Evolutionary conservation across 2,113 vertebrate genomes (phyloP), one percentile per base, ranked within the genome.

Genomic region (Ranitomeya imitator): DNA sequence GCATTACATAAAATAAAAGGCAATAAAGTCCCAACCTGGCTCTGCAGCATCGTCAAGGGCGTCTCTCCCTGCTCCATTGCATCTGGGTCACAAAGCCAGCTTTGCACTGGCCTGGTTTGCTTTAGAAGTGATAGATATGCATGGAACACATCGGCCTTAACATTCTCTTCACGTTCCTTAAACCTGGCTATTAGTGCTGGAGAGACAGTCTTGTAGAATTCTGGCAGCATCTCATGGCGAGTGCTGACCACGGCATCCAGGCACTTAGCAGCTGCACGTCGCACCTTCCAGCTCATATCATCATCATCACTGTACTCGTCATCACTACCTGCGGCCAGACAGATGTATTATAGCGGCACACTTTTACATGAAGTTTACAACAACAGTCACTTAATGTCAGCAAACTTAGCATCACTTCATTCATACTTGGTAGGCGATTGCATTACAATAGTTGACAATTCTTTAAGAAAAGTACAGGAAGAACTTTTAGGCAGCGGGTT

Each of bases 231-330:
- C 94, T 99, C 98, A 16, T 99, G 98, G n/a, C 98, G 95, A 12
- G 97, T 99, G 88, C 97, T 98, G 71, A 99, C 98, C 54, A 99
- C 97, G 3, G 97, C 98, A 89, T 99, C 98, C 91, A 99, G 92
- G 91, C 98, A 99, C 90, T 99, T 99, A 1, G 98, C 98, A 55
- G 97, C 97, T 61, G 98, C 98, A 57, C 97, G 96, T 6, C 98
- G 96, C 87, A 99, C 98, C 95, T 99, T 99, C 98, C 98, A 99
- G 91, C 98, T 99, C 98, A 99, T 99, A 93, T 99, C 98, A 88
- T 99, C 98, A 60, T 99, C 98, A 67, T 99, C 98, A 45, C 98
- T 99, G 92, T 99, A 99, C 92, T 99, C 98, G 86, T 99, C 98
- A 74, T 99, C 98, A 0, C 98, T 99, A 88, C 98, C 98, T 99